These are phyloP conservation scores for Prunella strophiata DNA, from an alignment of 2,797 vertebrate genomes.

Conservation along the genomic window DNA sequence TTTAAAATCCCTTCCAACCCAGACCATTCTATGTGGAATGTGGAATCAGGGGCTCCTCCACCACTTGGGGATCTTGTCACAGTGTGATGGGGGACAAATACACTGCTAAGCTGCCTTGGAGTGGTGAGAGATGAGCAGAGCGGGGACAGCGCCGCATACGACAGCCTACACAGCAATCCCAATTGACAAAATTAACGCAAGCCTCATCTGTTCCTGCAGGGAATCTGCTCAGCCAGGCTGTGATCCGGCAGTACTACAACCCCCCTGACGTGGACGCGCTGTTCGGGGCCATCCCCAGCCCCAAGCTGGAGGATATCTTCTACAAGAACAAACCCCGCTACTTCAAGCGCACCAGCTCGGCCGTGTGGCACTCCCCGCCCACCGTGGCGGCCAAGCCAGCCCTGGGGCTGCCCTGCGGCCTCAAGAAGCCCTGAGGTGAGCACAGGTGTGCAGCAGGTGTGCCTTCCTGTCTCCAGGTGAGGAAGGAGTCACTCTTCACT, in stretches of 20 bases:
- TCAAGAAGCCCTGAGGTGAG: constrained; percentile 72
- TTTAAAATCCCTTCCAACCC: neutral
- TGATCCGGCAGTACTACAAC: constrained; percentile 89
- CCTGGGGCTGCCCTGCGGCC: constrained; percentile 36
- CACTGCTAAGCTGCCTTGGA: neutral
- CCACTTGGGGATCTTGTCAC: too few species aligned
- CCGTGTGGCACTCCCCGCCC: constrained; percentile 92
- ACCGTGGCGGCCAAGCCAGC: neutral
- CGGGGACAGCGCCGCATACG: fast-evolving
- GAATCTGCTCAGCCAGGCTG: constrained; percentile 82
- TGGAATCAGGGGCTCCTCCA: neutral
- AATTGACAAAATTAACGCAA: neutral
- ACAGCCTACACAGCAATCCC: neutral
- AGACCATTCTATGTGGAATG: neutral
- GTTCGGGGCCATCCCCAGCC: constrained; percentile 75
- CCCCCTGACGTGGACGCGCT: constrained; percentile 79
- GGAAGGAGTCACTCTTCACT: neutral
- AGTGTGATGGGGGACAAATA: fast-evolving
- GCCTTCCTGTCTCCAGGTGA: neutral
- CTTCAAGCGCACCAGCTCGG: constrained; percentile 94
- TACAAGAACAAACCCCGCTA: constrained; percentile 93
- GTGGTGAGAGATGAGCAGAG: neutral
- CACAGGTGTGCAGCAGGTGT: fast-evolving
- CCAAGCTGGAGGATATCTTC: constrained; percentile 88
- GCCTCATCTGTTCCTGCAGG: constrained; percentile 61